Conservation (phyloP, 2,888 invertebrate genomes). For the Kuschelorhynchus macadamiae region DNA sequence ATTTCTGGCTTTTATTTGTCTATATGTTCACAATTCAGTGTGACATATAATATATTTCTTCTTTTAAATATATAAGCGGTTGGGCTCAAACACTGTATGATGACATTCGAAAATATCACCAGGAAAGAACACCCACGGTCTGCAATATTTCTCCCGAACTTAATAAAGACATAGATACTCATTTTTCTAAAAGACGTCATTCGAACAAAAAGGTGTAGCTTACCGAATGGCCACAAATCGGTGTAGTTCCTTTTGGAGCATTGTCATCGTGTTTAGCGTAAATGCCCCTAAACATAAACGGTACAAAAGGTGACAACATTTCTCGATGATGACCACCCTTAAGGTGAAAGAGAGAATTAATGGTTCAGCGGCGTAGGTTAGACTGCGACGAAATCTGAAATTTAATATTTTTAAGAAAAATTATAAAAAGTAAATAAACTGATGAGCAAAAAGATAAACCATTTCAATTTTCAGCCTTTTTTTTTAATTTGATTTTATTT, state of each 20-base stretch:
- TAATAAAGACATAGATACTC: constrained; percentile 32
- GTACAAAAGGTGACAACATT: constrained; percentile 58
- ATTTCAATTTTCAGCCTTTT: too few species aligned
- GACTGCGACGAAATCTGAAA: too few species aligned
- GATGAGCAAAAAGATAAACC: too few species aligned
- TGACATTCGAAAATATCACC: constrained; percentile 7
- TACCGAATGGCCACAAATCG: constrained; percentile 57
- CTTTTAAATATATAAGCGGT: too few species aligned
- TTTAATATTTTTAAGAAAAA: too few species aligned
- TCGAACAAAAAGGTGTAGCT: constrained; percentile 46
- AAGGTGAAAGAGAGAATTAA: constrained; percentile 36
- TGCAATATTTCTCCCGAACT: not conserved
- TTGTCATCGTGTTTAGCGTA: constrained; percentile 56
- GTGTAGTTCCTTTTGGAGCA: constrained; percentile 59
- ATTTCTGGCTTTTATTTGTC: too few species aligned
- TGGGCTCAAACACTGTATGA: not conserved
- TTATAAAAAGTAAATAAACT: too few species aligned
- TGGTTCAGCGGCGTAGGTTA: constrained; percentile 44
- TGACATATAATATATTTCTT: too few species aligned
- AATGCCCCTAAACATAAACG: constrained; percentile 51
- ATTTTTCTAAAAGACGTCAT: constrained; percentile 47
- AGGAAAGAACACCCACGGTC: constrained; percentile 4
- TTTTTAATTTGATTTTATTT: too few species aligned
- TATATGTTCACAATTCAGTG: too few species aligned
- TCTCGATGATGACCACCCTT: constrained; percentile 55